Evolutionary conservation across 2,113 vertebrate genomes (phyloP).

Genomic region (Archilochus colubris): DNA sequence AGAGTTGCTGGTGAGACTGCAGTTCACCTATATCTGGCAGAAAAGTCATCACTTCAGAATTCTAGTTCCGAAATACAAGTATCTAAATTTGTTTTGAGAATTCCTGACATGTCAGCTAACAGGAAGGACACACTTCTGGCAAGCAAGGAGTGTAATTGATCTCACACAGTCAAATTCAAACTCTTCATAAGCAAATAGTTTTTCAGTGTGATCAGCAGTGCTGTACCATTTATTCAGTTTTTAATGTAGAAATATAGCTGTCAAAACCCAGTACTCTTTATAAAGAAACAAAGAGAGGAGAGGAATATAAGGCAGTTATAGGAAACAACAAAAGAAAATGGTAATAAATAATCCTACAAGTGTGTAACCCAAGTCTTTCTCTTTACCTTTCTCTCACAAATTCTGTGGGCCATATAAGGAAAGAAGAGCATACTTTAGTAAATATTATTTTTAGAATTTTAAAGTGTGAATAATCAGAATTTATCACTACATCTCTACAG

Average conservation of each 20-base stretch:
- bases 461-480: not conserved
- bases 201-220: not conserved
- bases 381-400: not conserved
- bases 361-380: not conserved
- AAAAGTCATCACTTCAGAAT: not conserved
- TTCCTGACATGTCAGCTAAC: not conserved
- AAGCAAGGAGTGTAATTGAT: not conserved
- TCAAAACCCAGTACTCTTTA: not conserved
- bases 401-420: not conserved
- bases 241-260: not conserved
- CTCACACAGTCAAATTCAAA: not conserved
- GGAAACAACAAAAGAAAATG: not conserved
- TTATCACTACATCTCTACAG: not conserved
- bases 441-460: not conserved
- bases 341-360: not conserved
- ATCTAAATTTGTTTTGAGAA: not conserved
- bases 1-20: not conserved
- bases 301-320: not conserved
- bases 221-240: not conserved
- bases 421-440: not conserved
- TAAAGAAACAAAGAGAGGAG: not conserved
- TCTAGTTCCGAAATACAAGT: not conserved
- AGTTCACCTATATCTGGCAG: not conserved
- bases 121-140: not conserved
- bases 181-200: not conserved